These are phyloP conservation scores for Macrobrachium rosenbergii DNA, from an alignment of 1,140 invertebrate species.

Conservation along the genomic window DNA sequence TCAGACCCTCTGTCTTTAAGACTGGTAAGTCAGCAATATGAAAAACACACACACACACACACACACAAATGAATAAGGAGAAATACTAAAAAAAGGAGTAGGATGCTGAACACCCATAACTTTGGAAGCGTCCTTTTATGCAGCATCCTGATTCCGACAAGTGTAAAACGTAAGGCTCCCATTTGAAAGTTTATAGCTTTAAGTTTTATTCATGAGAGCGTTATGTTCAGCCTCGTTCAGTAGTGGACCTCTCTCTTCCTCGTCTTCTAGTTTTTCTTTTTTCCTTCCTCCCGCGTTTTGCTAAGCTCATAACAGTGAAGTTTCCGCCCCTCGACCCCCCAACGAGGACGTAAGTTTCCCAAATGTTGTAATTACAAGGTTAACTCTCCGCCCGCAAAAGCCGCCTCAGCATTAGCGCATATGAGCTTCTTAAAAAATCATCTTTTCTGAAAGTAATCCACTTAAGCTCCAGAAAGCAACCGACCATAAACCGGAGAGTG, in stretches of 20 bases:
- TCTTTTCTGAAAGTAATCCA: conserved; percentile 38
- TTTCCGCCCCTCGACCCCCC: background rate
- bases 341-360: conserved; percentile 12
- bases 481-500: conserved; percentile 31
- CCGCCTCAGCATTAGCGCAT: conserved; percentile 33
- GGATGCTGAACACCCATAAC: background rate
- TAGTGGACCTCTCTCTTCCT: too few species aligned
- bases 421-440: conserved; percentile 40
- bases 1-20: background rate
- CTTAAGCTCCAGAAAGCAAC: conserved; percentile 44
- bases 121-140: too few species aligned
- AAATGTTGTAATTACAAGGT: conserved; percentile 50
- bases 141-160: conserved; percentile 21
- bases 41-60: background rate
- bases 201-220: conserved; percentile 45
- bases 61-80: background rate
- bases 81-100: background rate
- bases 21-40: background rate
- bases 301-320: background rate
- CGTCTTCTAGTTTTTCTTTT: background rate
- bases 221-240: too few species aligned
- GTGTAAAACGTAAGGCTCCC: conserved; percentile 30
- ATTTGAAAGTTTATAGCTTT: conserved; percentile 26
- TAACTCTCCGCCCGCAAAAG: conserved; percentile 29
- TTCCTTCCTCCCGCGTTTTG: too few species aligned